These are phyloP conservation scores for Meandrina meandrites DNA, from an alignment of 92 coral and sea anemone genomes.

Conservation along the genomic window DNA sequence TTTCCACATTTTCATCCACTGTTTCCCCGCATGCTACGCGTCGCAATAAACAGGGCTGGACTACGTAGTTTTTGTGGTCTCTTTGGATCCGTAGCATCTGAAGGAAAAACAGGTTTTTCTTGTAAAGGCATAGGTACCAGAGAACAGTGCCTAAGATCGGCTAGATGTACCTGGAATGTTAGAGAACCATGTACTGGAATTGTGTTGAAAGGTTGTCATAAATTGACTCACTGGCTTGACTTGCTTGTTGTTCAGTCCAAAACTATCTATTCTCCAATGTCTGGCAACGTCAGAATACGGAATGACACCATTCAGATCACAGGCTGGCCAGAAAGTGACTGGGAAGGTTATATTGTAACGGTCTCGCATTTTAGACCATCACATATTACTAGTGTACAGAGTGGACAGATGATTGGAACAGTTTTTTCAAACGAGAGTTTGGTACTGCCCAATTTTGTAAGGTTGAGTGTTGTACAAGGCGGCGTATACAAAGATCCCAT, in stretches of 20 bases:
- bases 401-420: constrained; percentile 48
- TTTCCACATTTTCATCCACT: constrained; percentile 22
- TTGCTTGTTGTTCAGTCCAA: constrained; percentile 23
- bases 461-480: constrained; percentile 17
- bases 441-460: constrained; percentile 32
- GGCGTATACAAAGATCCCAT: constrained; percentile 38
- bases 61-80: constrained; percentile 61
- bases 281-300: constrained; percentile 51
- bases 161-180: constrained; percentile 51
- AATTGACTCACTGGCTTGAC: constrained; percentile 35
- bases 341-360: constrained; percentile 50
- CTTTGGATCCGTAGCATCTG: constrained; percentile 49
- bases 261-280: constrained; percentile 57
- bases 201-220: constrained; percentile 51
- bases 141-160: constrained; percentile 15
- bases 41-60: constrained; percentile 31
- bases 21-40: constrained; percentile 51
- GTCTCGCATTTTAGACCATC: constrained; percentile 48
- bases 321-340: constrained; percentile 67
- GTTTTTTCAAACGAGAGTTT: constrained; percentile 1
- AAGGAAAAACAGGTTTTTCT: not conserved
- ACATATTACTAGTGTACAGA: constrained; percentile 50
- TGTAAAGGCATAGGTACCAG: constrained; percentile 10
- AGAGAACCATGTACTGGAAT: constrained; percentile 65
- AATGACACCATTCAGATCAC: constrained; percentile 26